phyloP scores from a whole-genome alignment of 2,888 invertebrate genomes.

The Sceliomorpha sp. region DNA sequence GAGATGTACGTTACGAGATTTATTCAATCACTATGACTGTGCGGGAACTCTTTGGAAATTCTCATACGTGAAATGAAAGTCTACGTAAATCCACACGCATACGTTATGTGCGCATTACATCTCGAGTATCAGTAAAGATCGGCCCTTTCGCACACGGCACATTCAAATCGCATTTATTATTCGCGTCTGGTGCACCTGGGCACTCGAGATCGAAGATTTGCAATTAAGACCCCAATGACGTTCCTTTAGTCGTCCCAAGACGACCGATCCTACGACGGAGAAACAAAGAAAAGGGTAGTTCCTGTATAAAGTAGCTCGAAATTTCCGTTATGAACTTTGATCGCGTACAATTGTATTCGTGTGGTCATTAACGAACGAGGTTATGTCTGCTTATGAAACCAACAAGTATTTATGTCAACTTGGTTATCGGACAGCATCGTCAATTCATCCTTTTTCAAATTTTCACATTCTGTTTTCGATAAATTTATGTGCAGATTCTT shows the following conservation, averaged over 20 bases:
- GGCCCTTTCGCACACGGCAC: constrained; percentile 15
- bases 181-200: constrained; percentile 69
- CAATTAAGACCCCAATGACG: constrained; percentile 61
- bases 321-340: constrained; percentile 55
- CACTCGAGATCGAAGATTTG: constrained; percentile 73
- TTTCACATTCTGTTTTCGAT: no score
- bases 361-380: constrained; percentile 19
- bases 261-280: constrained; percentile 29
- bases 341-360: constrained; percentile 49
- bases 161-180: constrained; percentile 51
- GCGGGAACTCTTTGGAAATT: constrained; percentile 2
- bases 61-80: constrained; percentile 1
- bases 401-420: neutral
- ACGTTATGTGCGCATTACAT: neutral
- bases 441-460: no score
- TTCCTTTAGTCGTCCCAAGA: constrained; percentile 47
- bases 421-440: no score
- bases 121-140: constrained; percentile 7
- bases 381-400: constrained; percentile 5
- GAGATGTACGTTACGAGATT: neutral
- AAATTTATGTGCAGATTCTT: no score
- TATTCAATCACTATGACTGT: no score
- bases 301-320: constrained; percentile 34
- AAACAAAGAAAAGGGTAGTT: constrained; percentile 28
- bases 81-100: no score